Base-by-base conservation (phyloP, 2,888 invertebrate species). In the Troglohyphantes excavatus region DNA sequence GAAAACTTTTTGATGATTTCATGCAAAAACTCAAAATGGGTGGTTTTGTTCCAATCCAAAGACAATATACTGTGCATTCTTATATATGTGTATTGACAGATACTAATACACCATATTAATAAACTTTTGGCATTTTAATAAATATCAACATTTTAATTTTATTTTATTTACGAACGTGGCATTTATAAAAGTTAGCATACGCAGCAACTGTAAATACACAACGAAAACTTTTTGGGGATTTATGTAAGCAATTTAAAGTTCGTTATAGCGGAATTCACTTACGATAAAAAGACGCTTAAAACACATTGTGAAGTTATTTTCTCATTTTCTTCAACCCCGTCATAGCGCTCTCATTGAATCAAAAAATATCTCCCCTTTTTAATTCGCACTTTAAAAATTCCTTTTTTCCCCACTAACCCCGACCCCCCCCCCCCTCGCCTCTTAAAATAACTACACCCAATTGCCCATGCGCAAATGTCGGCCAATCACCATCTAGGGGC, bases 391-490 rank as follows among this genome's bases (percentile, higher is more conserved):
- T 68, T 79, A 29, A 68, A 78, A 78, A 26, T 27, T 33, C 53
- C 46, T 68, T 68, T 67, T 67, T 67, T 67, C 46, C 67, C 21
- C 27, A 33, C 27, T 72, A 53, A 75, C 29, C n/a, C n/a, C n/a
- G n/a, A n/a, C n/a, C 33, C 29, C 27, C 75, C 63, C 26, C 46
- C 79, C 46, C 29, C 17, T 17, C 68, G 6, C 53, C 68, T 33
- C 39, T 73, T 46, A 78, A 65, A 78, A 68, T 79, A 79, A 79
- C 79, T 67, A 39, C 72, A 43, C 27, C 13, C 27, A 78, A 39
- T 43, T 73, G 73, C 63, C 53, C 83, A 83, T 73, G 73, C 63
- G 72, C 83, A 65, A 73, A 83, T 73, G 73, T 72, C 73, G 43
- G 83, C 83, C 83, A 83, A 83, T 83, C 83, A 83, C 72, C 70